Percentiles rank a stretch among this genome's conserved stretches.
Evolutionary conservation across 2,797 vertebrate species (phyloP).

Genomic region (Fratercula arctica): DNA sequence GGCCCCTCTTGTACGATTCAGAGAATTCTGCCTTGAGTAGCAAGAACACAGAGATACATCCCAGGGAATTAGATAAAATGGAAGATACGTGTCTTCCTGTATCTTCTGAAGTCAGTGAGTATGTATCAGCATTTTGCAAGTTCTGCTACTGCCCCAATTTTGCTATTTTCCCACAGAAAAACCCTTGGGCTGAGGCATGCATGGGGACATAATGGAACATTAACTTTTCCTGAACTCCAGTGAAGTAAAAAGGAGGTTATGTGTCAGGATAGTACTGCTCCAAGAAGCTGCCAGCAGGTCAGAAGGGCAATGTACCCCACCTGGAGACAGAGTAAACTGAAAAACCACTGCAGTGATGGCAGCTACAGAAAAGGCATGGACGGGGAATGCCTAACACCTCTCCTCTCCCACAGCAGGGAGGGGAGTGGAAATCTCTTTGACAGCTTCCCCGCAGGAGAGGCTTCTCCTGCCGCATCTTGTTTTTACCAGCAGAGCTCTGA

Average conservation of each 20-base stretch:
- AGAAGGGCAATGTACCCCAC: not conserved
- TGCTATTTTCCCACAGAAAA: not conserved
- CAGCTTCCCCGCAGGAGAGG: not conserved
- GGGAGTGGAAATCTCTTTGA: not conserved
- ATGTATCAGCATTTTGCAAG: not conserved
- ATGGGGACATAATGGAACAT: not conserved
- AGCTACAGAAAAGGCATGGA: not conserved
- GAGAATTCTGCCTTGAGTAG: not conserved
- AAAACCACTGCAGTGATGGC: not conserved
- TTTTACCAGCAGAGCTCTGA: not conserved
- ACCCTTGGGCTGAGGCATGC: not conserved
- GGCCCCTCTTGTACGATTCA: not conserved
- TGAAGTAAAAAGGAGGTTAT: not conserved
- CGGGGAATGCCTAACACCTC: not conserved
- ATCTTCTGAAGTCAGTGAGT: not conserved
- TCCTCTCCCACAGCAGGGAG: not conserved
- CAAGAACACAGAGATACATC: not conserved
- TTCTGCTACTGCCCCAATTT: not conserved
- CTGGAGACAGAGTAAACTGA: not conserved
- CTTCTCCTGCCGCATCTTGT: not conserved
- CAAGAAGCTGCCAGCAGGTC: not conserved
- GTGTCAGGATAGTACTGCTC: accelerated
- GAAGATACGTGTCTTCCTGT: not conserved
- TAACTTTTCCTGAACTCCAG: not conserved
- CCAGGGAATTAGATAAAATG: not conserved